Percentiles rank a stretch among this genome's conserved stretches.
These are phyloP conservation scores for Diachasmimorpha longicaudata DNA, from an alignment of 1,140 invertebrate species.

Conservation along the genomic window DNA sequence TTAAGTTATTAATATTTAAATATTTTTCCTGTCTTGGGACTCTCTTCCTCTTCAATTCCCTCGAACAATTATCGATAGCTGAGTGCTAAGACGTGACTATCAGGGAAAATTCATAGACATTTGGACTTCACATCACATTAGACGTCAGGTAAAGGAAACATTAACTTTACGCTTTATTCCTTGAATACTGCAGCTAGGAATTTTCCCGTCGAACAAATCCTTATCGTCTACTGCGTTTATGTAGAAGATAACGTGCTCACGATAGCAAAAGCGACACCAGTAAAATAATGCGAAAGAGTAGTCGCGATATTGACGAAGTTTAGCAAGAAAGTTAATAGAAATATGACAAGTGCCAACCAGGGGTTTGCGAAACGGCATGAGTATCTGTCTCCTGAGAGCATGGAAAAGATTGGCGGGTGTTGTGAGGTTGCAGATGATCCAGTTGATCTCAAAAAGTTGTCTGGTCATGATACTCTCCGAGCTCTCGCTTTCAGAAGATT, in stretches of 20 bases:
- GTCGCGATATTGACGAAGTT: not conserved
- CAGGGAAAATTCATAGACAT: too few relatives aligned
- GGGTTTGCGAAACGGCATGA: conserved; percentile 82
- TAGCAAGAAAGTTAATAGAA: not conserved
- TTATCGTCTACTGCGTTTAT: not conserved
- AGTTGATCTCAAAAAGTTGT: conserved; percentile 82
- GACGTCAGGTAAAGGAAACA: too few relatives aligned
- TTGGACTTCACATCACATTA: too few relatives aligned
- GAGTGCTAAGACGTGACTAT: too few relatives aligned
- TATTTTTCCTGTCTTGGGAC: too few relatives aligned
- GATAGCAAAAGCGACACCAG: not conserved
- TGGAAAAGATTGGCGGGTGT: conserved; percentile 90
- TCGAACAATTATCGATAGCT: too few relatives aligned
- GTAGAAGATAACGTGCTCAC: not conserved
- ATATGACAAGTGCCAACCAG: conserved; percentile 47
- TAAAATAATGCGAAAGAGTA: not conserved
- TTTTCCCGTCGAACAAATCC: not conserved
- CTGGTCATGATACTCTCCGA: conserved; percentile 66
- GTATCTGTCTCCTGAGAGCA: conserved; percentile 81
- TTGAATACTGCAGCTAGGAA: not conserved
- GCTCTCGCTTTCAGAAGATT: conserved; percentile 30
- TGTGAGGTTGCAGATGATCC: conserved; percentile 82
- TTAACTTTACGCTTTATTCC: not conserved
- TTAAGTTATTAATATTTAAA: too few relatives aligned
- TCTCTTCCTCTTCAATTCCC: too few relatives aligned